Percentiles rank a stretch among this genome's conserved stretches.
These are phyloP conservation scores for Gouania willdenowi DNA, from an alignment of 2,797 vertebrate genomes.

Conservation along the genomic window DNA sequence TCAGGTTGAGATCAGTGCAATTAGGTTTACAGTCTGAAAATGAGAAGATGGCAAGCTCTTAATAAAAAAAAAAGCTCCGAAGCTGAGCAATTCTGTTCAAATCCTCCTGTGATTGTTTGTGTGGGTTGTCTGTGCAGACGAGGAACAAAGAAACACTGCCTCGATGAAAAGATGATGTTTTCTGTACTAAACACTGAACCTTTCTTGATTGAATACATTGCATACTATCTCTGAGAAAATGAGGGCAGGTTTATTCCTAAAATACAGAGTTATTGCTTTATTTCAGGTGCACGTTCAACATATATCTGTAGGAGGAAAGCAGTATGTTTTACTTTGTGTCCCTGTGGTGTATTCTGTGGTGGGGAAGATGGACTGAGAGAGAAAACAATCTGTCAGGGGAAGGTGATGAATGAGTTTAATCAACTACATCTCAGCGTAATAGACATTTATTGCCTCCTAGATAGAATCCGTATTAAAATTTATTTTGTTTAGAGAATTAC, in stretches of 20 bases:
- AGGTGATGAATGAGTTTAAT: slow-evolving; percentile 56
- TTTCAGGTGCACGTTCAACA: no score
- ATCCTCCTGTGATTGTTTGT: slow-evolving; percentile 16
- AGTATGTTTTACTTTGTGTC: no score
- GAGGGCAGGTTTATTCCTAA: no score
- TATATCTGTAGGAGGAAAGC: no score
- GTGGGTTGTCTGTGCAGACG: slow-evolving; percentile 25
- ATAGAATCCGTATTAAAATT: slow-evolving; percentile 50
- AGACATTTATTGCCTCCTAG: slow-evolving; percentile 43
- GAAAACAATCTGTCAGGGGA: slow-evolving; percentile 3
- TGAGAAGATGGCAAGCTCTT: slow-evolving; percentile 24
- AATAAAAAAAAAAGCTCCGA: slow-evolving; percentile 39
- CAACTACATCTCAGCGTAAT: slow-evolving; percentile 26
- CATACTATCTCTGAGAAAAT: no score
- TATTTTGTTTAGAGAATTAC: slow-evolving; percentile 39
- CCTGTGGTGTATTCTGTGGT: slow-evolving; percentile 3
- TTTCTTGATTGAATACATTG: slow-evolving; percentile 25
- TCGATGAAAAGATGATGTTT: slow-evolving; percentile 24
- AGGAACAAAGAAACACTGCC: slow-evolving; percentile 50
- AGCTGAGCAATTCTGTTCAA: slow-evolving; percentile 32
- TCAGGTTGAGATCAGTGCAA: slow-evolving; percentile 34
- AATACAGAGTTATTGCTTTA: no score
- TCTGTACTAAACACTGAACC: slow-evolving; percentile 24
- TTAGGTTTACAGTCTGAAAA: slow-evolving; percentile 39
- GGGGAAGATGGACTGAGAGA: not conserved